Percentiles rank a stretch among this genome's conserved stretches.
phyloP scores from a whole-genome alignment of 2,113 vertebrate genomes.

The Terrapene triunguis region DNA sequence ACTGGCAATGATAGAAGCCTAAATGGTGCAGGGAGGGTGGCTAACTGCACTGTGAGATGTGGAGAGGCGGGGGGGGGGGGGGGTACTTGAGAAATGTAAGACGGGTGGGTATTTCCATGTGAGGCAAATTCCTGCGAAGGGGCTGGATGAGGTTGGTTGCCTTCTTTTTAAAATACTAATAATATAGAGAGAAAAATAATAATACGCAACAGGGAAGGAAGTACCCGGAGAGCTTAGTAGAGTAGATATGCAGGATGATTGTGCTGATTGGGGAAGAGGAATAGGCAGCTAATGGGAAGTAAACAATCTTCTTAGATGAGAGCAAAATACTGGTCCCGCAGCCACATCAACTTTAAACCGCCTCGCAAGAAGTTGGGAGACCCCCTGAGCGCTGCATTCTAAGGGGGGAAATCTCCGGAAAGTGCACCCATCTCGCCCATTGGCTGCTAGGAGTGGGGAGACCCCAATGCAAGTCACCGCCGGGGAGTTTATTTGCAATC shows the following conservation, averaged over 20 bases:
- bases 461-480: not conserved
- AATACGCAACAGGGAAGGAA: not conserved
- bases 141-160: not conserved
- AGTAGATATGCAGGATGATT: not conserved
- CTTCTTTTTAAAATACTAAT: not conserved
- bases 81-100: not conserved
- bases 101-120: not conserved
- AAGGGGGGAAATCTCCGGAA: not conserved
- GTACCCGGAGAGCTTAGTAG: not conserved
- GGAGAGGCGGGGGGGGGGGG: not conserved
- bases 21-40: conserved; percentile 62
- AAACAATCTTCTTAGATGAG: not conserved
- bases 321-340: not conserved
- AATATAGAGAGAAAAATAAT: not conserved
- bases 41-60: not conserved
- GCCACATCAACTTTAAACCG: not conserved
- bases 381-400: too few species aligned
- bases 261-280: not conserved
- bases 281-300: not conserved
- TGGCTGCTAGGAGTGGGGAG: not conserved
- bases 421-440: not conserved
- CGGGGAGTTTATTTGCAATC: too few species aligned
- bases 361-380: not conserved
- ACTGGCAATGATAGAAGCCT: conserved; percentile 38
- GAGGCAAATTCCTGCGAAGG: not conserved